phyloP scores from a whole-genome alignment of 2,113 vertebrate genomes.

The Chelonoidis abingdonii region DNA sequence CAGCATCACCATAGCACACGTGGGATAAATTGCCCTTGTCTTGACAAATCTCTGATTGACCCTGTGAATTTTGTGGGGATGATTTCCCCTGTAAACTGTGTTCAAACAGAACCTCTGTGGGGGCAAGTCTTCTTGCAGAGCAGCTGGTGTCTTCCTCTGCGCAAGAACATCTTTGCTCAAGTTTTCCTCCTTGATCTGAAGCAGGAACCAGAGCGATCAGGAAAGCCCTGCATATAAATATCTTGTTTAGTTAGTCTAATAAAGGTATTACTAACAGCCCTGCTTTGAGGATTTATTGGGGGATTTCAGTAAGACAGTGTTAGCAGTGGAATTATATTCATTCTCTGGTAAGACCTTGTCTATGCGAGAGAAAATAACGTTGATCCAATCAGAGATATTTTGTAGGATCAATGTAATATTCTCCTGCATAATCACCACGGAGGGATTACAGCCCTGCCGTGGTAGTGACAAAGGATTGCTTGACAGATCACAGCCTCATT shows the following conservation, averaged over 20 bases:
- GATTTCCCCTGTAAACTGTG: background rate
- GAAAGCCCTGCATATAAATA: conserved; percentile 69
- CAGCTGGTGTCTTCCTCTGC: background rate
- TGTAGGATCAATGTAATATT: conserved; percentile 75
- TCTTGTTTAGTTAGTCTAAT: conserved; percentile 78
- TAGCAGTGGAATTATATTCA: conserved; percentile 76
- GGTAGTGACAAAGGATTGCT: conserved; percentile 53
- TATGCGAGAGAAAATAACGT: conserved; percentile 68
- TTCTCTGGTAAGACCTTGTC: conserved; percentile 72
- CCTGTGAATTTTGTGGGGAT: background rate
- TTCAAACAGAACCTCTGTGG: background rate
- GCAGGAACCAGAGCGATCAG: conserved; percentile 24
- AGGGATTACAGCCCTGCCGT: conserved; percentile 58
- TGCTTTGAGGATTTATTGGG: conserved; percentile 80
- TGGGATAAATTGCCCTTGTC: background rate
- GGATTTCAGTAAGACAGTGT: conserved; percentile 79
- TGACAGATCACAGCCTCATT: conserved; percentile 61
- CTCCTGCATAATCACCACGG: conserved; percentile 57
- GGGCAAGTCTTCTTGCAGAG: background rate
- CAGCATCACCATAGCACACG: background rate
- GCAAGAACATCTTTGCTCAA: background rate
- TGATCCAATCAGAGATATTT: conserved; percentile 78
- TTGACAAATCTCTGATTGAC: background rate
- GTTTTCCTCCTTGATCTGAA: conserved; percentile 42
- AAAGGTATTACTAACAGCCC: conserved; percentile 74